Conservation (phyloP, 2,113 vertebrate species). For the Microtus pennsylvanicus region DNA sequence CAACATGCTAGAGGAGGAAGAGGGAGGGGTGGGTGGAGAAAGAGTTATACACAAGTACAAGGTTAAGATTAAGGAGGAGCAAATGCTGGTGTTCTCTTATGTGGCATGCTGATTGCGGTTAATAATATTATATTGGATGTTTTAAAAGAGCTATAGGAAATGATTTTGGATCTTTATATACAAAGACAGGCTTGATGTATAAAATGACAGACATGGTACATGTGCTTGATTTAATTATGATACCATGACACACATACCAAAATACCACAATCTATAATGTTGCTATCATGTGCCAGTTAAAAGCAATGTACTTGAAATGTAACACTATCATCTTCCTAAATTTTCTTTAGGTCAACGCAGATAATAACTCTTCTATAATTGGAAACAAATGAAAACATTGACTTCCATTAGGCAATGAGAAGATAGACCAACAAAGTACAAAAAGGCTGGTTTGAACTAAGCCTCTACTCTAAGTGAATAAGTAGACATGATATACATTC, state of each 20-base stretch:
- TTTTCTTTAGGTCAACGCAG: background rate
- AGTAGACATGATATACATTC: fast-evolving
- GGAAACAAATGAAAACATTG: background rate
- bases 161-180: background rate
- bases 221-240: background rate
- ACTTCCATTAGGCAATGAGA: background rate
- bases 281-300: background rate
- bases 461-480: background rate
- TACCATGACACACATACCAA: background rate
- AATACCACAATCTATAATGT: background rate
- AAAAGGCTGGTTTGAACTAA: background rate
- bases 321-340: background rate
- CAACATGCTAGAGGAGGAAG: no score
- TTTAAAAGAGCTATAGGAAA: background rate
- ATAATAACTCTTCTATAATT: background rate
- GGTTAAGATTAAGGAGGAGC: background rate
- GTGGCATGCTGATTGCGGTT: background rate
- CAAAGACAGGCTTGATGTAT: background rate
- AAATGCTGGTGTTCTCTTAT: background rate
- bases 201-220: background rate
- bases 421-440: background rate
- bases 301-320: background rate
- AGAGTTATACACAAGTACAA: background rate
- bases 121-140: background rate
- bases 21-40: background rate